These are phyloP conservation scores for Frieseomelitta varia DNA, from an alignment of 1,140 invertebrate genomes.

Conservation along the genomic window DNA sequence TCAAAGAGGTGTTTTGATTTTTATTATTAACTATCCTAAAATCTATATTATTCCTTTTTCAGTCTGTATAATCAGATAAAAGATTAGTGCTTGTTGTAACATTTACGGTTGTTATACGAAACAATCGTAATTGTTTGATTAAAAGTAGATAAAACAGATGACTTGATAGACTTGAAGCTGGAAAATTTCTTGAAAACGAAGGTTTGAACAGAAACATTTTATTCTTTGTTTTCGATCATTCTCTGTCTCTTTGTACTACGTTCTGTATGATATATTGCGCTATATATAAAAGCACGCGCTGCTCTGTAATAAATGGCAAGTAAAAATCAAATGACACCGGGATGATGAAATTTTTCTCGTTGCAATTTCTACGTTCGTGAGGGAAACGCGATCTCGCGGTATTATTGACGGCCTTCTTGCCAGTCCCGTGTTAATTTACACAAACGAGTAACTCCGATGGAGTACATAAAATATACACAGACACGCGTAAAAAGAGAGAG, in stretches of 20 bases:
- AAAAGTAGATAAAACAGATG: not conserved
- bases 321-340: not conserved
- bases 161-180: not conserved
- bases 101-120: not conserved
- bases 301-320: too few relatives aligned
- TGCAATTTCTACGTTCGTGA: not conserved
- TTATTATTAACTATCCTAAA: not conserved
- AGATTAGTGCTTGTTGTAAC: not conserved
- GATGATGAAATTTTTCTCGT: conserved; percentile 23
- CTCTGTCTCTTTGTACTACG: not conserved
- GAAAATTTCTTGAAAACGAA: not conserved
- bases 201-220: not conserved
- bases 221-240: not conserved
- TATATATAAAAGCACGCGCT: not conserved
- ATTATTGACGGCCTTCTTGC: conserved; percentile 59
- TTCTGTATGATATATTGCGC: not conserved
- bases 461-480: not conserved
- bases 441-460: conserved; percentile 3
- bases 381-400: not conserved
- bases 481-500: not conserved
- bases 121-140: not conserved
- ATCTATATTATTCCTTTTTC: too few relatives aligned
- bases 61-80: not conserved
- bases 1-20: not conserved
- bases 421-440: conserved; percentile 30